A percentile compares a stretch with the other conserved stretches of the same genome.
phyloP scores from a whole-genome alignment of 2,888 invertebrate genomes.

The Spilarctia lutea region DNA sequence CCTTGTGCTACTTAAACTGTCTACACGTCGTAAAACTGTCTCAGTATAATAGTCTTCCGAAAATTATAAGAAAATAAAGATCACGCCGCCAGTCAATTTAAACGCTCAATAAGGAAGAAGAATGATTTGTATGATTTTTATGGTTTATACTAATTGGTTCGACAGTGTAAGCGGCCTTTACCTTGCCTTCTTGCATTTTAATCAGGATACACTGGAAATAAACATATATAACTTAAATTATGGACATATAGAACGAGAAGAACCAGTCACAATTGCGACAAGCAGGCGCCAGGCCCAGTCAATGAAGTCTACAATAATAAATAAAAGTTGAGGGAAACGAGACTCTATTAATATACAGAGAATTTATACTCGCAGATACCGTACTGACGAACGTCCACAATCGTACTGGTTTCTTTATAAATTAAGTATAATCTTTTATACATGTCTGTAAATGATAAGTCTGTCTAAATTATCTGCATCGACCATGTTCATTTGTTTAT shows the following conservation, averaged over 20 bases:
- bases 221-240: slow-evolving; percentile 76
- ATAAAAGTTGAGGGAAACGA: slow-evolving; percentile 77
- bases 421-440: slow-evolving; percentile 53
- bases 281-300: slow-evolving; percentile 79
- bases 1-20: slow-evolving; percentile 71
- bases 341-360: slow-evolving; percentile 67
- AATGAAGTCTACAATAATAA: slow-evolving; percentile 81
- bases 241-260: slow-evolving; percentile 81
- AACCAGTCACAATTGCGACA: slow-evolving; percentile 84
- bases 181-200: slow-evolving; percentile 79
- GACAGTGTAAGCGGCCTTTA: slow-evolving; percentile 80
- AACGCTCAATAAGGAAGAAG: slow-evolving; percentile 74
- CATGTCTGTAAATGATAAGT: slow-evolving; percentile 48
- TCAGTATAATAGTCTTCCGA: slow-evolving; percentile 65
- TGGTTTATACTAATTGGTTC: slow-evolving; percentile 80
- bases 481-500: slow-evolving; percentile 45
- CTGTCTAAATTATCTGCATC: slow-evolving; percentile 24
- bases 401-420: slow-evolving; percentile 55
- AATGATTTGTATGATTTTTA: slow-evolving; percentile 80
- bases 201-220: slow-evolving; percentile 78
- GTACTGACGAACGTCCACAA: slow-evolving; percentile 53
- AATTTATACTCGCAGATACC: slow-evolving; percentile 58
- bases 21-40: slow-evolving; percentile 79
- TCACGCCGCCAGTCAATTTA: slow-evolving; percentile 61
- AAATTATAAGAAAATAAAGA: slow-evolving; percentile 71